phyloP scores from a whole-genome alignment of 2,797 vertebrate genomes.

The Syngnathus rostellatus region DNA sequence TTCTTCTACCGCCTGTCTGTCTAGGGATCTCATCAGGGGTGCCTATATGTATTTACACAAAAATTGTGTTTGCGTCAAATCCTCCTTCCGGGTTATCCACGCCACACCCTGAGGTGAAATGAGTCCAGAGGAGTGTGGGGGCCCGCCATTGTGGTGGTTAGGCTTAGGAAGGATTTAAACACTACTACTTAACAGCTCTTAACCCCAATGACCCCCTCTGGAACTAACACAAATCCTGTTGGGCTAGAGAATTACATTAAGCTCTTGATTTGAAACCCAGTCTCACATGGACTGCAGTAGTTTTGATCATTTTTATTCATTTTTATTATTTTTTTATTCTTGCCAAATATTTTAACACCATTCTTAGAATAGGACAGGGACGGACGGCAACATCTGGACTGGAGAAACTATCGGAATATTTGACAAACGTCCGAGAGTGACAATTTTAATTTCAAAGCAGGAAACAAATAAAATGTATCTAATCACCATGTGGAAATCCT shows the following conservation, averaged over 20 bases:
- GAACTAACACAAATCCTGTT: constrained; percentile 68
- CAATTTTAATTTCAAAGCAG: neutral
- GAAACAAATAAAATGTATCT: neutral
- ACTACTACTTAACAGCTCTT: constrained; percentile 67
- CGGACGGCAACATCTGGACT: neutral
- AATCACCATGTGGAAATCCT: neutral
- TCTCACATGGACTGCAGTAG: constrained; percentile 47
- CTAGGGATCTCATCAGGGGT: constrained; percentile 5
- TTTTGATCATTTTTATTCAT: constrained; percentile 35
- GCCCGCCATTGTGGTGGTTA: constrained; percentile 39
- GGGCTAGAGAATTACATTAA: constrained; percentile 66
- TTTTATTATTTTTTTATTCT: constrained; percentile 1
- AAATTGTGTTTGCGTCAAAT: neutral
- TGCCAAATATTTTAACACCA: neutral
- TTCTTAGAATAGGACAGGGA: neutral
- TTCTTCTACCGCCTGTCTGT: neutral
- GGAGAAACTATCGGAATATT: neutral
- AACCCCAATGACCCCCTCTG: constrained; percentile 58
- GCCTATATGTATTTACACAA: neutral
- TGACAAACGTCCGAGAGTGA: neutral
- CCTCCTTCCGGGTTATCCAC: neutral
- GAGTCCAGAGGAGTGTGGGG: constrained; percentile 44
- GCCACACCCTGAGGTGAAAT: constrained; percentile 34
- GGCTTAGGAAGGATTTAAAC: constrained; percentile 60
- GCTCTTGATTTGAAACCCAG: constrained; percentile 52